Evolutionary conservation across 2,797 vertebrate genomes (phyloP).

Genomic region (Knipowitschia caucasica): DNA sequence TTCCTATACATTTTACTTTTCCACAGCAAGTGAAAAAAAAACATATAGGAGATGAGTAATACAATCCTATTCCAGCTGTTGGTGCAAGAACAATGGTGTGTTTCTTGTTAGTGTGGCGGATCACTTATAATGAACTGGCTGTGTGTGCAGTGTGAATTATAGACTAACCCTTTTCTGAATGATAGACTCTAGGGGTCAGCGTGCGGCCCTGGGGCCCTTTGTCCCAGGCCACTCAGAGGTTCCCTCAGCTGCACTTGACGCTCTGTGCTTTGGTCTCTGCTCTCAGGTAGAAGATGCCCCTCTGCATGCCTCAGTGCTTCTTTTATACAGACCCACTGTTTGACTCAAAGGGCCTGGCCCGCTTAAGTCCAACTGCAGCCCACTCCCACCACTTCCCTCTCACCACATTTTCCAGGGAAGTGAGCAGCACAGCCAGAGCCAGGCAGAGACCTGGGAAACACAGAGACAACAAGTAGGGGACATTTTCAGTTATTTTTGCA

Average conservation of each 20-base stretch:
- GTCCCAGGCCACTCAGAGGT: constrained; percentile 84
- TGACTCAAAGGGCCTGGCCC: constrained; percentile 31
- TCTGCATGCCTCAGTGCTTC: constrained; percentile 91
- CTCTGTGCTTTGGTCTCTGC: constrained; percentile 60
- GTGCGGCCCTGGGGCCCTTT: constrained; percentile 84
- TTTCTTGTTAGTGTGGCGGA: background rate
- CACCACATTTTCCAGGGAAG: constrained; percentile 31
- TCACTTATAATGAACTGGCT: constrained; percentile 49
- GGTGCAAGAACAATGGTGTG: background rate
- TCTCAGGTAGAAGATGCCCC: constrained; percentile 91
- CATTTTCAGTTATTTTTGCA: background rate
- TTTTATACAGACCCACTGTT: constrained; percentile 82
- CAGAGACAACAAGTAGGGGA: background rate
- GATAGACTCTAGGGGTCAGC: constrained; percentile 96
- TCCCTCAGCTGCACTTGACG: constrained; percentile 92
- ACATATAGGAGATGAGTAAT: background rate
- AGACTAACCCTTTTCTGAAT: constrained; percentile 96
- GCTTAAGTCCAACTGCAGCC: constrained; percentile 29
- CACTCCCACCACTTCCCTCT: constrained; percentile 37
- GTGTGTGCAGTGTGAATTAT: constrained; percentile 52
- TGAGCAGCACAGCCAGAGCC: constrained; percentile 26
- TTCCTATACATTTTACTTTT: background rate
- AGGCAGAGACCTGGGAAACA: constrained; percentile 4
- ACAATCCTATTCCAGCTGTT: background rate
- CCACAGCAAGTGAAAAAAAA: background rate